Percentiles rank a stretch among this genome's conserved stretches.
Conservation (phyloP, 2,797 vertebrate genomes). For the Discoglossus pictus region DNA sequence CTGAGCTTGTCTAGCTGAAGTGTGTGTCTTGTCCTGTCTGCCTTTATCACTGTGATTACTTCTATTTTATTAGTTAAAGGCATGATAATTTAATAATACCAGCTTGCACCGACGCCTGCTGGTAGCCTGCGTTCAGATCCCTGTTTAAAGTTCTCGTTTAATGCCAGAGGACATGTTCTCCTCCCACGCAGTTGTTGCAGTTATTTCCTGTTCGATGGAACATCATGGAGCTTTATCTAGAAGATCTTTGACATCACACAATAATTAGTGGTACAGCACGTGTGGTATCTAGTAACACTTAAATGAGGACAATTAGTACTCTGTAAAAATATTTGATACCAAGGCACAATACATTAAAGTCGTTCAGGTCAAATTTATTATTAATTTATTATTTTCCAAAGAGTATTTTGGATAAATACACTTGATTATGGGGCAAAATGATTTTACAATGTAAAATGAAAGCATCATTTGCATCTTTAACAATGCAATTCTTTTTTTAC, state of each 20-base stretch:
- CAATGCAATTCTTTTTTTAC: no score
- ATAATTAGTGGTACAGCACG: no score
- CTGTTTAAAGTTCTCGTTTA: conserved; percentile 21
- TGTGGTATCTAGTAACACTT: no score
- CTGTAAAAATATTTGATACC: no score
- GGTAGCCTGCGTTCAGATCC: conserved; percentile 23
- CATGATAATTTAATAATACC: conserved; percentile 49
- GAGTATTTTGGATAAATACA: no score
- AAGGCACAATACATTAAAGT: no score
- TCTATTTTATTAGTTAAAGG: conserved; percentile 38
- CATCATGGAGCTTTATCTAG: background rate
- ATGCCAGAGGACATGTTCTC: conserved; percentile 13
- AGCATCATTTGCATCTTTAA: no score
- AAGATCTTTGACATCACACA: conserved; percentile 8
- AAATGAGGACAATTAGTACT: no score
- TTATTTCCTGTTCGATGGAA: conserved; percentile 7
- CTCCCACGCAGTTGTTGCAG: conserved; percentile 12
- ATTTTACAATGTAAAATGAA: no score
- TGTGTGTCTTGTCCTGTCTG: conserved; percentile 4
- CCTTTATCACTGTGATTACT: conserved; percentile 32
- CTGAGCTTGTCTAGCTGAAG: conserved; percentile 14
- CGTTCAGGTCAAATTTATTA: no score
- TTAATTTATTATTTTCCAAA: no score
- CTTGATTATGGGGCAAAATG: no score
- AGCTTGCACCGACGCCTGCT: conserved; percentile 7